Evolutionary conservation across 2,888 invertebrate genomes (phyloP), one percentile per base, ranked within the genome.

Genomic region (Acutogordius australiensis): DNA sequence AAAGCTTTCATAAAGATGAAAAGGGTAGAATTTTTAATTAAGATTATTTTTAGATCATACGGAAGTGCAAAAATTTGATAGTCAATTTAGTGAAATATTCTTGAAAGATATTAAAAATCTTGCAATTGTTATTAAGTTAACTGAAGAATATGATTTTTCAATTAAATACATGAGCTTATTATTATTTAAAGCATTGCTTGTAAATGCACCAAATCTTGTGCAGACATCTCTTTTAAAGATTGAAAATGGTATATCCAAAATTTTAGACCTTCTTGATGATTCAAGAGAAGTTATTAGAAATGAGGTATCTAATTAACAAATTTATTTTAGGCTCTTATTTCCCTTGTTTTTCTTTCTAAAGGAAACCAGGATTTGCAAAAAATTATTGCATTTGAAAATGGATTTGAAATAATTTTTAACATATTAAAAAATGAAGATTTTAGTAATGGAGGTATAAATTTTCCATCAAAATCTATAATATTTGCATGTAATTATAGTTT

Each of bases 301-400:
- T 70, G 90, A 91, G 23, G 51, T 51, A 37, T 13, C 8, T 13
- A 37, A 37, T 37, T 37, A 37, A 37, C n/a, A 21, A 51, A n/a
- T 8, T 51, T 51, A 51, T 23, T 21, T n/a, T 51, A 51, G 78
- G 78, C 86, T 0, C 73, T 99, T 8, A 72, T 97, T 2, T 74
- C 99, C 58, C 75, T 99, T 0, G 84, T 84, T 63, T 84, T 87
- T 67, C 72, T 99, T 65, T 91, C 91, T 0, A 81, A 82, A 76
- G 82, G 82, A 18, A 91, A 97, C 73, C 84, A 88, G 0, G 91
- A 88, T 70, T 87, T 94, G 66, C 91, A 94, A 71, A 97, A 94
- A 74, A 91, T 99, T 66, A 88, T 99, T 0, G 91, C 94, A 0
- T 99, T 94, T 70, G 94, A 99, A 71, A 94, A 91, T 73, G 90